Base-by-base conservation (phyloP, 2,113 vertebrate species). In the Clarias batrachus region DNA sequence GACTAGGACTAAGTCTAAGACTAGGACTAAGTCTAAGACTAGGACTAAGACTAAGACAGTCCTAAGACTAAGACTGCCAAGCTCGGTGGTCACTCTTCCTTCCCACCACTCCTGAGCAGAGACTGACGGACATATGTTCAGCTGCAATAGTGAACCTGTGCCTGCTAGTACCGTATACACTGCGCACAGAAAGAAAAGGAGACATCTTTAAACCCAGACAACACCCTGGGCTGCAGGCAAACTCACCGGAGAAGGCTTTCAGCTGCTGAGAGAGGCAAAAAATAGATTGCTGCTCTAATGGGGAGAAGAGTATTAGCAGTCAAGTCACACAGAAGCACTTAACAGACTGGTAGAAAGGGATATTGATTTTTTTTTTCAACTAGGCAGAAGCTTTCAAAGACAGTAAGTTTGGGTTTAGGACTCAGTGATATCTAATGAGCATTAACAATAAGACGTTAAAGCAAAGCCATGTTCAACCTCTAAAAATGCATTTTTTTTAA, bases 321-420 rank as follows among this genome's bases (percentile, higher is more conserved):
- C 94, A 89, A 88, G 90, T 94, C 94, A 94, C 94, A 93, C 83
- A 73, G 74, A n/a, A 70, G 89, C 62, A 89, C 90, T 93, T 92
- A 89, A 90, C 93, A 90, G 92, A 87, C 88, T 81, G 87, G 78
- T 87, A 85, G 86, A 89, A 85, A 88, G 89, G 89, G 90, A 88
- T 91, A 92, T 90, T 63, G 93, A 94, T 94, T 92, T 74, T 90
- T 90, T 93, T 92, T 73, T 92, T 90, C 85, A 90, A 89, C 73
- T 87, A 90, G 54, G 89, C 90, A 86, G 37, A 65, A 65, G 85
- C 89, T 88, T 90, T 85, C 41, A 63, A 89, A 84, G 90, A 85
- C 84, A 79, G 82, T 65, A 87, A 88, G 62, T 81, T 71, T 68
- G 33, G 78, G 63, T 80, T 62, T 33, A 54, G 80, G 65, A 74